These are phyloP conservation scores for Arrhopalites spinosus DNA, from an alignment of 2,888 invertebrate genomes.

Conservation along the genomic window DNA sequence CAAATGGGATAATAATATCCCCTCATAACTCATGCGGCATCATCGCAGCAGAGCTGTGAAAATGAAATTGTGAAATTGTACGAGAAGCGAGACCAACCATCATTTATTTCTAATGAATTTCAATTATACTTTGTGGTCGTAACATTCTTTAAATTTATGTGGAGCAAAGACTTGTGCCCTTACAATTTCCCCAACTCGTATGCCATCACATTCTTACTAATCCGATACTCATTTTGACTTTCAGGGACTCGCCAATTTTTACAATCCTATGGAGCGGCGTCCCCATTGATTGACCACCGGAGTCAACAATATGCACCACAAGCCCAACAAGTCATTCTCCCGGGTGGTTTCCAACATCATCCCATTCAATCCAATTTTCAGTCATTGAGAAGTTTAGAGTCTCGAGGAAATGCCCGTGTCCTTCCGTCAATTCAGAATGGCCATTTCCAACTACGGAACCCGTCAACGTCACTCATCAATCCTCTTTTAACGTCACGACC, in stretches of 20 bases:
- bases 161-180: background rate
- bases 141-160: too few species aligned
- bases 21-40: too few species aligned
- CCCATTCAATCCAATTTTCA: constrained; percentile 29
- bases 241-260: constrained; percentile 19
- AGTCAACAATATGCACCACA: constrained; percentile 31
- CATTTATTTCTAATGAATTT: too few species aligned
- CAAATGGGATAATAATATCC: too few species aligned
- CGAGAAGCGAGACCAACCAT: too few species aligned
- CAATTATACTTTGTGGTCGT: too few species aligned
- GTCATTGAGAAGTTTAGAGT: background rate
- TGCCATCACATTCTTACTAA: background rate
- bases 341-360: constrained; percentile 49
- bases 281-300: constrained; percentile 18
- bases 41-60: too few species aligned
- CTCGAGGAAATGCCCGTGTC: background rate
- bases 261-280: constrained; percentile 14
- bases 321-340: constrained; percentile 52
- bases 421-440: constrained; percentile 37
- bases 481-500: constrained; percentile 30
- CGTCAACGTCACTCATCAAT: constrained; percentile 14
- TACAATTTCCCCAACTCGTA: too few species aligned
- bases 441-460: constrained; percentile 40
- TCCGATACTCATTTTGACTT: constrained; percentile 2
- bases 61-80: too few species aligned